Evolutionary conservation across 2,113 vertebrate species (phyloP).

Genomic region (Corydoras maculifer): DNA sequence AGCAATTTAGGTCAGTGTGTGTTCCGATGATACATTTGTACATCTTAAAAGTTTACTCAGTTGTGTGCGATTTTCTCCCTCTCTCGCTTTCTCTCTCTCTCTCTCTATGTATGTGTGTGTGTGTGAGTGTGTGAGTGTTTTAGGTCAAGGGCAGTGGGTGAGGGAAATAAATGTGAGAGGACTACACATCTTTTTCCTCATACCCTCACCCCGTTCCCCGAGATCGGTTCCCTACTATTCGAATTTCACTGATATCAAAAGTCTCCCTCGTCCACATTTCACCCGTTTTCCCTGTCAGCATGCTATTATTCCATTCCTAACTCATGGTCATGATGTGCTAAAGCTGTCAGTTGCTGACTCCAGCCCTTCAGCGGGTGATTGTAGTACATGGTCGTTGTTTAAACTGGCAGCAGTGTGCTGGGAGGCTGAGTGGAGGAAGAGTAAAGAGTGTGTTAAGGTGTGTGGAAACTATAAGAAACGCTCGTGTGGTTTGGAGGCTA

Average conservation of each 20-base stretch:
- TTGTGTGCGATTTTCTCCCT: neutral
- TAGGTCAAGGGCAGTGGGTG: constrained; percentile 35
- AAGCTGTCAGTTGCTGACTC: constrained; percentile 20
- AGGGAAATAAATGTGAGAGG: constrained; percentile 55
- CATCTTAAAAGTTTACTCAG: neutral
- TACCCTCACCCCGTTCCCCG: neutral
- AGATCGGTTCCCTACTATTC: constrained; percentile 36
- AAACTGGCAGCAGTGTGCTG: constrained; percentile 12
- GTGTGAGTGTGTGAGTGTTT: constrained; percentile 13
- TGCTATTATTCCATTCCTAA: neutral
- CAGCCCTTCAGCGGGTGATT: neutral
- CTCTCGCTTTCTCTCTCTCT: no score
- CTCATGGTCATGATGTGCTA: neutral
- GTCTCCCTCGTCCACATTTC: constrained; percentile 18
- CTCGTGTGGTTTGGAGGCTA: constrained; percentile 45
- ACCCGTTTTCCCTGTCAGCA: constrained; percentile 1
- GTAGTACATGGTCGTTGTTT: constrained; percentile 8
- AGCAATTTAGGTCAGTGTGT: no score
- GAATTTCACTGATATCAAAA: constrained; percentile 30
- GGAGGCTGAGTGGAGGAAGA: neutral
- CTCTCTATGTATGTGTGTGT: neutral
- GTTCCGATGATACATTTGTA: neutral
- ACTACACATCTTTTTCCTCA: neutral
- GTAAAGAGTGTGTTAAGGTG: constrained; percentile 17
- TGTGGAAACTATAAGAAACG: constrained; percentile 47